A percentile compares a stretch with the other conserved stretches of the same genome.
phyloP scores from a whole-genome alignment of 2,797 vertebrate genomes.

The Sebastes oblongus region DNA sequence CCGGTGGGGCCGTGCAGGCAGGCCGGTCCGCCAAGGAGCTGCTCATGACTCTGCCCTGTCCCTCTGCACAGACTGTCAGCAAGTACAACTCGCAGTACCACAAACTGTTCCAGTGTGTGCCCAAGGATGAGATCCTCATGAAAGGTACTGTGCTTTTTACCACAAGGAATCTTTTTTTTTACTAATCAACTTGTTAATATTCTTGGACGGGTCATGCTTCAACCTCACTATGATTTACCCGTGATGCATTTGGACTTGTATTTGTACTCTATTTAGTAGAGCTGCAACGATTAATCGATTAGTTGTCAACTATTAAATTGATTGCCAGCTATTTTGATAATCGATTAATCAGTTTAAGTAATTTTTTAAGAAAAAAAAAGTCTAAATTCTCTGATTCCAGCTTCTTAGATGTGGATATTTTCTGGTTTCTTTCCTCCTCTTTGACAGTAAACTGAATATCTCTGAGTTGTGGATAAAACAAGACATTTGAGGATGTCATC shows the following conservation, averaged over 20 bases:
- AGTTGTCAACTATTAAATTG: no score
- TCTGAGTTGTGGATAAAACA: no score
- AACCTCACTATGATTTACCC: not conserved
- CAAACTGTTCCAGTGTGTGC: slow-evolving; percentile 94
- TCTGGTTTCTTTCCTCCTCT: no score
- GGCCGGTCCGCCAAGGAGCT: slow-evolving; percentile 74
- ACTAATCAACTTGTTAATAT: not conserved
- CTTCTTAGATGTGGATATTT: no score
- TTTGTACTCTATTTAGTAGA: no score
- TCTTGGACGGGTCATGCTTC: not conserved
- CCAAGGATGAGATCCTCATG: slow-evolving; percentile 92
- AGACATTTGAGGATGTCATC: no score
- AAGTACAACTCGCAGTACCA: slow-evolving; percentile 96
- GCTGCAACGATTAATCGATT: no score
- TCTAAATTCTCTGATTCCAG: no score
- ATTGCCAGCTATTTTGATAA: no score
- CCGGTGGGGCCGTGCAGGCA: slow-evolving; percentile 56
- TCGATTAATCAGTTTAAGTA: no score
- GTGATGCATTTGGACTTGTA: not conserved
- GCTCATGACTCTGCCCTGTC: slow-evolving; percentile 82
- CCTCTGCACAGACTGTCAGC: slow-evolving; percentile 89
- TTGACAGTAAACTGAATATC: no score
- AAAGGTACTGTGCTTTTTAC: slow-evolving; percentile 84
- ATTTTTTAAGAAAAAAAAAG: no score
- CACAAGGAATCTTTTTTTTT: not conserved